Conservation (phyloP, 2,797 vertebrate species). For the Gymnothorax reevesii region DNA sequence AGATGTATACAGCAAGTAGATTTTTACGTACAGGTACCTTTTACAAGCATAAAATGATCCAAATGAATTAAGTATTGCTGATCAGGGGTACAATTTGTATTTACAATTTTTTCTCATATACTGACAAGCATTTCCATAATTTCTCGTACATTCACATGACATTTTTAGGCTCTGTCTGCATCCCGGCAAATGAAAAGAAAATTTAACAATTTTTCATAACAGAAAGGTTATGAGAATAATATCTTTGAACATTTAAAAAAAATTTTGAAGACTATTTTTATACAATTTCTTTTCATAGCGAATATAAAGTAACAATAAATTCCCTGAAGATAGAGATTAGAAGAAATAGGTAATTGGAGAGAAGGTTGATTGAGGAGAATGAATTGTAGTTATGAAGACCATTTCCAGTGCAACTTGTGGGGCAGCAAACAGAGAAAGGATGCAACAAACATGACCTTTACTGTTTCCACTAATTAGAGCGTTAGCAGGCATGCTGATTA, state of each 20-base stretch:
- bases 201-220: too few relatives aligned
- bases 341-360: background rate
- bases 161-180: too few relatives aligned
- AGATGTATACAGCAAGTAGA: background rate
- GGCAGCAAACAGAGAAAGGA: background rate
- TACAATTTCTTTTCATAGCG: background rate
- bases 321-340: background rate
- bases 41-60: background rate
- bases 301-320: background rate
- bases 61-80: background rate
- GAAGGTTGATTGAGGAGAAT: background rate
- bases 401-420: background rate
- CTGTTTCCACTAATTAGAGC: slow-evolving; percentile 1
- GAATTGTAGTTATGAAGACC: background rate
- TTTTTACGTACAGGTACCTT: background rate
- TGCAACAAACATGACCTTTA: background rate
- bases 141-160: too few relatives aligned
- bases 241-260: too few relatives aligned
- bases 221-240: too few relatives aligned
- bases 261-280: background rate
- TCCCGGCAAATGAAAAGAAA: too few relatives aligned
- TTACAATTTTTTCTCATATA: too few relatives aligned
- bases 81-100: background rate
- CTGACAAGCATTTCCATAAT: too few relatives aligned
- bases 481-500: background rate